Conservation (phyloP, 2,113 vertebrate genomes). For the Syrmaticus mikado region DNA sequence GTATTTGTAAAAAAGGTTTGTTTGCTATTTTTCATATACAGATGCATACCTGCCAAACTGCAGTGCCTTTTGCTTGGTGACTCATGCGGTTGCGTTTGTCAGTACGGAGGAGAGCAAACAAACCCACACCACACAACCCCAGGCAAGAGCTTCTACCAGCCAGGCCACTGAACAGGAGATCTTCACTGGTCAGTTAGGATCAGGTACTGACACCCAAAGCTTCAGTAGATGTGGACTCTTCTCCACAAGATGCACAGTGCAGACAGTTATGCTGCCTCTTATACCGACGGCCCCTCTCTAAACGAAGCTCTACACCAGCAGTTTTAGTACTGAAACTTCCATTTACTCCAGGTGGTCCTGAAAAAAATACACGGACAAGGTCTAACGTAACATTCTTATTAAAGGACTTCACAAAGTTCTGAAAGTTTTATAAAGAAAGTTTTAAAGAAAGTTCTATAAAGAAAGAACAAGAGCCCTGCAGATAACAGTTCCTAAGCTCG, state of each 20-base stretch:
- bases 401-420: neutral
- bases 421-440: neutral
- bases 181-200: neutral
- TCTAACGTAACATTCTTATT: neutral
- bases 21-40: neutral
- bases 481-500: neutral
- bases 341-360: neutral
- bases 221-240: neutral
- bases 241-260: neutral
- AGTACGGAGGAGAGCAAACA: neutral
- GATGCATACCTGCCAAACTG: neutral
- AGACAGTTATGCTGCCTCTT: neutral
- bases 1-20: neutral
- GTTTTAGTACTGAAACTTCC: neutral
- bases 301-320: neutral
- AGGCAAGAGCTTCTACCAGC: accelerated
- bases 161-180: neutral
- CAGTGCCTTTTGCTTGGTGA: neutral
- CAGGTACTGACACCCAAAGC: neutral
- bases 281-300: neutral
- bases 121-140: neutral
- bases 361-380: neutral
- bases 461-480: neutral
- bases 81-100: neutral
- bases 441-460: neutral